These are phyloP conservation scores for Xestobium rufovillosum DNA, from an alignment of 2,888 invertebrate genomes.

Conservation along the genomic window DNA sequence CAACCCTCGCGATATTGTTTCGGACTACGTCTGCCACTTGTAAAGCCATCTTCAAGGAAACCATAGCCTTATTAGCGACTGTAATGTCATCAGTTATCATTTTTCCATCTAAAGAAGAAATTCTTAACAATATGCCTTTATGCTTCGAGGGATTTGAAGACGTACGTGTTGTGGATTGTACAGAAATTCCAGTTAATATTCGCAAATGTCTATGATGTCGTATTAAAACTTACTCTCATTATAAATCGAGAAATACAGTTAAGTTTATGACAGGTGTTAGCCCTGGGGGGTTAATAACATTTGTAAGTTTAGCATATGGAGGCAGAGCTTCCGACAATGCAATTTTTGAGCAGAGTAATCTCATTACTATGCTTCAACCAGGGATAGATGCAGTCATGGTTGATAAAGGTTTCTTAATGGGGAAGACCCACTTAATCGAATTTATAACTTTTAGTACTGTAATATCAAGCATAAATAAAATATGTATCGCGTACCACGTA, in stretches of 20 bases:
- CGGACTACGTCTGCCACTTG: conserved; percentile 7
- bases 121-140: conserved; percentile 11
- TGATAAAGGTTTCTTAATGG: no score
- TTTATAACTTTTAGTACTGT: no score
- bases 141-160: conserved; percentile 13
- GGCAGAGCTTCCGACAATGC: conserved; percentile 22
- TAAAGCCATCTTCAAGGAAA: conserved; percentile 9
- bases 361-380: conserved; percentile 17
- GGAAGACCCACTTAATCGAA: no score
- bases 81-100: conserved; percentile 5
- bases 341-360: conserved; percentile 22
- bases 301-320: conserved; percentile 22
- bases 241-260: conserved; percentile 18
- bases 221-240: conserved; percentile 18
- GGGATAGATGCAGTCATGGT: conserved; percentile 26
- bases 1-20: conserved; percentile 7
- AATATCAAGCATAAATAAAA: no score
- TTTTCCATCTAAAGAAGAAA: conserved; percentile 10
- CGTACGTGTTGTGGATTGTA: conserved; percentile 14
- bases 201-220: conserved; percentile 13
- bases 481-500: no score
- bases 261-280: conserved; percentile 26
- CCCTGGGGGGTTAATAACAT: conserved; percentile 22
- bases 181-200: conserved; percentile 14
- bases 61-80: background rate